Percentiles rank a stretch among this genome's conserved stretches.
Evolutionary conservation across 2,113 vertebrate species (phyloP).

Genomic region (Anser brachyrhynchus): DNA sequence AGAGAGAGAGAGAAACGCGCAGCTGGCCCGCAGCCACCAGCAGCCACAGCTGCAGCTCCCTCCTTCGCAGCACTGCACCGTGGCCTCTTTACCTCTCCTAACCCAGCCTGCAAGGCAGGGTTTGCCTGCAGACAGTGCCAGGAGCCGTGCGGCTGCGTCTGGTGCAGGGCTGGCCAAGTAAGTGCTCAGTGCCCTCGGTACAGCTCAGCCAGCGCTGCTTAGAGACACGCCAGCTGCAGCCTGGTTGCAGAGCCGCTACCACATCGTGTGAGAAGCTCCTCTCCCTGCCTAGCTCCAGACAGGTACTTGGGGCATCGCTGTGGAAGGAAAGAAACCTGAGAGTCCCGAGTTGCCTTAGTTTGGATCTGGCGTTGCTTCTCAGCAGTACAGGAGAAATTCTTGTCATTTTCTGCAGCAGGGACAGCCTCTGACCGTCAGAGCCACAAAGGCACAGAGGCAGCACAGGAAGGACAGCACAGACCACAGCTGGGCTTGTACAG

Average conservation of each 20-base stretch:
- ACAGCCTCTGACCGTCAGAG: not conserved
- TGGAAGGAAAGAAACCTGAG: not conserved
- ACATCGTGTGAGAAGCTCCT: rapidly evolving
- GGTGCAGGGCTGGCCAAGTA: not conserved
- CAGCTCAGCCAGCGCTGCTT: no score
- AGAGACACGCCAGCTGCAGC: not conserved
- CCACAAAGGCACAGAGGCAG: not conserved
- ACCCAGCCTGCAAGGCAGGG: not conserved
- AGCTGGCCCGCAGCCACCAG: not conserved
- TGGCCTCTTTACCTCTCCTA: not conserved
- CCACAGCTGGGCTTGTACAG: not conserved
- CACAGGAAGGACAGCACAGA: not conserved
- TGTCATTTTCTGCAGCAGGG: not conserved
- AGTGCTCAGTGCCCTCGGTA: no score
- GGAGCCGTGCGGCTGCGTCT: not conserved
- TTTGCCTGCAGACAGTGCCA: not conserved
- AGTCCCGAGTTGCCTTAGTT: not conserved
- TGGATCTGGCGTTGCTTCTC: not conserved
- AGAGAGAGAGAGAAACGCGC: rapidly evolving
- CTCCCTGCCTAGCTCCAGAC: not conserved
- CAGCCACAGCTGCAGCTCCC: not conserved
- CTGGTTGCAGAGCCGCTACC: not conserved
- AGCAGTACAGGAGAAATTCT: not conserved
- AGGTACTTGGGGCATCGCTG: not conserved
- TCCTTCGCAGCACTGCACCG: rapidly evolving